These are phyloP conservation scores for Ganaspis sp. DNA, from an alignment of 1,140 invertebrate species.

Conservation along the genomic window DNA sequence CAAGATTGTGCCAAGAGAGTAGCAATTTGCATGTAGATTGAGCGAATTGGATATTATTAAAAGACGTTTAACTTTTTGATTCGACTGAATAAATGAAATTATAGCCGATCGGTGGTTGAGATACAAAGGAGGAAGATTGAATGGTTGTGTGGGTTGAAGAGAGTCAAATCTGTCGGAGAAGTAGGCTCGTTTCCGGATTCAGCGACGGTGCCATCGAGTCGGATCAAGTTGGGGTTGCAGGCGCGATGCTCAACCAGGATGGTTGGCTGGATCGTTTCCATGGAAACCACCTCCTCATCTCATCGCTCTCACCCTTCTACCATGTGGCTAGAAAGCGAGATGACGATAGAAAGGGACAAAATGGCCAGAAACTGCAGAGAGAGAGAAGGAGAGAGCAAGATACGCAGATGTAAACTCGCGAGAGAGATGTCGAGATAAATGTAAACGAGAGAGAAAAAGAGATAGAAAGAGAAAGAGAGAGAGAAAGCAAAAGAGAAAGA, in stretches of 20 bases:
- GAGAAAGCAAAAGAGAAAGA: conserved; percentile 29
- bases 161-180: conserved; percentile 23
- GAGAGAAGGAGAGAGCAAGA: conserved; percentile 31
- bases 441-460: conserved; percentile 27
- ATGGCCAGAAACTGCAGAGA: no score
- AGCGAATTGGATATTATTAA: not conserved
- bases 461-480: conserved; percentile 33
- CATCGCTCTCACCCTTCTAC: conserved; percentile 32
- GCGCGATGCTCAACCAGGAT: conserved; percentile 24
- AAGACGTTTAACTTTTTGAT: not conserved
- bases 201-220: conserved; percentile 26
- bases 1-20: no score
- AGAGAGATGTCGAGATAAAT: conserved; percentile 26
- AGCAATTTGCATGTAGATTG: no score
- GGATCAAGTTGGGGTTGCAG: conserved; percentile 28
- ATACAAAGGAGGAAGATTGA: not conserved
- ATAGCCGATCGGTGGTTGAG: not conserved
- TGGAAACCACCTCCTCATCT: conserved; percentile 30
- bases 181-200: conserved; percentile 28
- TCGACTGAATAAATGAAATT: conserved; percentile 12
- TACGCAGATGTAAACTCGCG: conserved; percentile 32
- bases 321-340: not conserved
- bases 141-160: not conserved
- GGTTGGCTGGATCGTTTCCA: conserved; percentile 25
- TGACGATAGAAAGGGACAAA: not conserved